Evolutionary conservation across 1,140 invertebrate species (phyloP).

Genomic region (Oryctes rhinoceros): DNA sequence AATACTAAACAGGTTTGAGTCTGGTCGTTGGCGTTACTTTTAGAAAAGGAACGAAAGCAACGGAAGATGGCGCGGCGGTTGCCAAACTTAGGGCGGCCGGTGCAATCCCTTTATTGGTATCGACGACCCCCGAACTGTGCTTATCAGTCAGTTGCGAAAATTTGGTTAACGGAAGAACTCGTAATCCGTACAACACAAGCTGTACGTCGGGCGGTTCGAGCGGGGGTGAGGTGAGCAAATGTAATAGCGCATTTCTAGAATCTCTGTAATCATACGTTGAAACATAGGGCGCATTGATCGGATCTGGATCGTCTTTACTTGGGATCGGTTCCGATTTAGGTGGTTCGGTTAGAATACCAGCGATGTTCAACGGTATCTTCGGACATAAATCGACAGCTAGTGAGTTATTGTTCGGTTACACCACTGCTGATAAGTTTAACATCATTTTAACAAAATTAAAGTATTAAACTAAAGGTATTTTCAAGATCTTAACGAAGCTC

Average conservation of each 20-base stretch:
- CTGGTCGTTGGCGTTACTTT: slow-evolving; percentile 62
- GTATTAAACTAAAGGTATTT: no score
- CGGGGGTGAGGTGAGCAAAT: slow-evolving; percentile 71
- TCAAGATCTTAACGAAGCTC: no score
- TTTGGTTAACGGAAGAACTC: slow-evolving; percentile 74
- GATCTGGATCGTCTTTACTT: slow-evolving; percentile 32
- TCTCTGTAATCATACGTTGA: no score
- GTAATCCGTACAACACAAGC: slow-evolving; percentile 79
- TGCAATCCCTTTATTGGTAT: slow-evolving; percentile 79
- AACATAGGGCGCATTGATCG: slow-evolving; percentile 34
- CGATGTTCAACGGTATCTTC: slow-evolving; percentile 94
- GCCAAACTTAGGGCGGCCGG: slow-evolving; percentile 70
- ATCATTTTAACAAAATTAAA: neutral
- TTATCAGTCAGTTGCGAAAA: slow-evolving; percentile 73
- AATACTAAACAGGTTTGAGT: neutral
- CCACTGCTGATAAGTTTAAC: neutral
- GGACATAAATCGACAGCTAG: slow-evolving; percentile 83
- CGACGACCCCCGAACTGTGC: slow-evolving; percentile 84
- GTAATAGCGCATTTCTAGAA: neutral
- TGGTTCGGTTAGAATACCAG: slow-evolving; percentile 93
- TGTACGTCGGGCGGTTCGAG: slow-evolving; percentile 78
- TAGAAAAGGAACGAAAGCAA: slow-evolving; percentile 66
- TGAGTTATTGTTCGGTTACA: neutral
- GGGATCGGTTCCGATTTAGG: slow-evolving; percentile 83
- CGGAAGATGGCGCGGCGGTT: slow-evolving; percentile 71